Evolutionary conservation across 2,888 invertebrate genomes (phyloP), one percentile per base, ranked within the genome.

Genomic region (Drosophila cyrtoloma): DNA sequence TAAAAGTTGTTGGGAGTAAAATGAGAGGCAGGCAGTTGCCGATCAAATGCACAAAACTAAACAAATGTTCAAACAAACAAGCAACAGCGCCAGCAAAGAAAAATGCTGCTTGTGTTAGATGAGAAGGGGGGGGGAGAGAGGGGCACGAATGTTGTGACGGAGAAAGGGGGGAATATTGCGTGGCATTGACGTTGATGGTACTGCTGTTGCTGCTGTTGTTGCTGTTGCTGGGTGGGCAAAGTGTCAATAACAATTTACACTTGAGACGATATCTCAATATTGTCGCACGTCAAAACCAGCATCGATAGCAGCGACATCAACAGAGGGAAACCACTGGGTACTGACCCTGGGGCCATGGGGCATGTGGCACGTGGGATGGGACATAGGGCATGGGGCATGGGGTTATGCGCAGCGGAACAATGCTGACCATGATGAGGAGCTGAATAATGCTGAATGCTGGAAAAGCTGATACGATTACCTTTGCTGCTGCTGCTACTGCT

Each of bases 221-320:
- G 16, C 22, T 47, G 47, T 2, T 47, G 16, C 68, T 50, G 67
- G 67, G 65, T n/a, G 44, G 82, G 82, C 82, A 90, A 74, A 86
- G 88, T 90, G 87, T 87, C 91, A 90, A 87, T 87, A 87, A 89
- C 87, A 87, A 87, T 87, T 87, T 87, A 87, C 87, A 87, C 87
- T 87, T 87, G 87, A 87, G 91, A 90, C 91, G 85, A 90, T 86
- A 86, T 90, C 86, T 90, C 87, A 86, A 86, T 90, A 86, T 86
- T 86, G 90, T 89, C 86, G 84, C 75, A 84, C 75, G 85, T 79
- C 86, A 77, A 77, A 77, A 77, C 70, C 83, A 82, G 66, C 81
- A 72, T 68, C 66, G 62, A 66, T 60, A 58, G 42, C 71, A 59
- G 60, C 30, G 58, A 59, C 64, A 65, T 22, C 77, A 71, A 47